Evolutionary conservation across 2,797 vertebrate genomes (phyloP).

Genomic region (Sebastes vulpes): DNA sequence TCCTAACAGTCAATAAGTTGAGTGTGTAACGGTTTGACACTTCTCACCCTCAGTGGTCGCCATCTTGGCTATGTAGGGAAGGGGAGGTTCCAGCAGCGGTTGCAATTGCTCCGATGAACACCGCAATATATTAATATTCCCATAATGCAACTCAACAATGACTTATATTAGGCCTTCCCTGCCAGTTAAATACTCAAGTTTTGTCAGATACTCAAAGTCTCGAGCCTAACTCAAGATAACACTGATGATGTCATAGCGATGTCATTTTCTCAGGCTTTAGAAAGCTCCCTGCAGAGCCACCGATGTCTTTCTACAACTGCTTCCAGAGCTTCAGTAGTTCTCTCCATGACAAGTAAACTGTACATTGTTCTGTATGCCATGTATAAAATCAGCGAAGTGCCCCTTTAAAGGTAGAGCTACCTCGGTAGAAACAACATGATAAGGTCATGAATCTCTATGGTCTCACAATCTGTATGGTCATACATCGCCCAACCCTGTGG

Average conservation of each 20-base stretch:
- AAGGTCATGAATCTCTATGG: neutral
- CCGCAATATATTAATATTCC: neutral
- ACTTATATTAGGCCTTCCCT: neutral
- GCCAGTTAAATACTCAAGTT: neutral
- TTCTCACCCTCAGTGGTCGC: no score
- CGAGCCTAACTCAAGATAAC: neutral
- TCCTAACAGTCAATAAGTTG: no score
- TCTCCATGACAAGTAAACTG: neutral
- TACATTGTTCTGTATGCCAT: no score
- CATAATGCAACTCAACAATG: neutral
- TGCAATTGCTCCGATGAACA: no score
- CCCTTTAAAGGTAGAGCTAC: neutral
- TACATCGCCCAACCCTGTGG: neutral
- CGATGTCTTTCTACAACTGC: neutral
- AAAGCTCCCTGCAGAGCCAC: neutral
- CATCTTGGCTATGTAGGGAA: no score
- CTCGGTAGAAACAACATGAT: neutral
- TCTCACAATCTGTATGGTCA: neutral
- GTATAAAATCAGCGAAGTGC: no score
- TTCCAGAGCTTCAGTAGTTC: neutral
- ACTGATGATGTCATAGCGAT: neutral
- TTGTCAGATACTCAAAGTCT: neutral
- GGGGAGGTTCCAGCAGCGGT: no score
- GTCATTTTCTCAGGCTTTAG: neutral
- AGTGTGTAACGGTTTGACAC: no score